Percentiles rank a stretch among this genome's conserved stretches.
Evolutionary conservation across 2,113 vertebrate species (phyloP).

Genomic region (Sturnira hondurensis): DNA sequence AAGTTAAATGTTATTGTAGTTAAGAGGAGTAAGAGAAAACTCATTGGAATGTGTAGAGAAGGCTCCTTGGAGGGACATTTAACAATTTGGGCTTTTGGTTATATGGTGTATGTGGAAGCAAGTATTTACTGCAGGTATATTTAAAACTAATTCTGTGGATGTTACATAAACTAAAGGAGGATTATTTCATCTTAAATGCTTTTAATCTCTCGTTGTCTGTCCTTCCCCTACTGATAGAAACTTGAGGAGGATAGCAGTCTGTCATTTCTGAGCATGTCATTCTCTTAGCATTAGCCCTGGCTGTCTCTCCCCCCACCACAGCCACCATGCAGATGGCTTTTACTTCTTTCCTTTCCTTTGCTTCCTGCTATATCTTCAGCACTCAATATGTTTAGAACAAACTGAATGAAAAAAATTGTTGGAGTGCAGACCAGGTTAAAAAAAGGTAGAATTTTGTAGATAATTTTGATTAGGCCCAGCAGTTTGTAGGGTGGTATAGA

Average conservation of each 20-base stretch:
- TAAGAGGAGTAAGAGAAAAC: neutral
- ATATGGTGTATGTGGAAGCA: neutral
- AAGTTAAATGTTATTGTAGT: conserved; percentile 19
- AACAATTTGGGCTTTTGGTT: conserved; percentile 32
- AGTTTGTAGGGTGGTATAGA: neutral
- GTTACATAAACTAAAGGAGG: neutral
- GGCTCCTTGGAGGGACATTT: neutral
- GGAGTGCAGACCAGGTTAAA: neutral
- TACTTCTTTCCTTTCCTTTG: neutral
- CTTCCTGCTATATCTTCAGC: neutral
- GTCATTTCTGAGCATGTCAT: neutral
- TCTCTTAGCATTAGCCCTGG: neutral
- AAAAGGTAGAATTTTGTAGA: neutral
- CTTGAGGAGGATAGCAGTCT: neutral
- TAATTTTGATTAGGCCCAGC: neutral
- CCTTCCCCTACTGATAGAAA: neutral
- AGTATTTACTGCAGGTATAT: conserved; percentile 25
- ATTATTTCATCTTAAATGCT: neutral
- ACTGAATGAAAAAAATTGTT: conserved; percentile 26
- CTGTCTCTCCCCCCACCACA: neutral
- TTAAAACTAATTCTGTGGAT: conserved; percentile 14
- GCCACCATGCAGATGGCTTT: neutral
- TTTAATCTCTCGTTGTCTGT: neutral
- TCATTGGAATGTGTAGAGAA: neutral
- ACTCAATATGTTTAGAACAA: conserved; percentile 2